Evolutionary conservation across 2,113 vertebrate genomes (phyloP).

Genomic region (Crotophaga sulcirostris): DNA sequence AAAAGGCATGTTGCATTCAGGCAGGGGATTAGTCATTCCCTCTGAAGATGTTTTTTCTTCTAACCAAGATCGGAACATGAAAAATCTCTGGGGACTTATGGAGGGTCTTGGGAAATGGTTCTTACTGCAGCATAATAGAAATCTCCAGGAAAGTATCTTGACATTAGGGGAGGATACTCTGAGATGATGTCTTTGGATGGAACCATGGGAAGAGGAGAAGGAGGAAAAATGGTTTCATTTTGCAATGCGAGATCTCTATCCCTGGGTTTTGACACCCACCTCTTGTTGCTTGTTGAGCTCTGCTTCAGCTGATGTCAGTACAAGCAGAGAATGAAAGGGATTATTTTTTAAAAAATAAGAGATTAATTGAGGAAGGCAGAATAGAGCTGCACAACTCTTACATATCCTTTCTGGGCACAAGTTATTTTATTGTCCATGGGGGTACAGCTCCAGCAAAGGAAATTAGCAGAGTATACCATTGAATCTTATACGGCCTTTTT

Average conservation of each 20-base stretch:
- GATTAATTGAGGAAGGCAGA: not conserved
- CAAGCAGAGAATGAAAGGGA: not conserved
- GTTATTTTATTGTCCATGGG: not conserved
- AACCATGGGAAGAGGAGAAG: not conserved
- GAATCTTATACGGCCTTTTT: not conserved
- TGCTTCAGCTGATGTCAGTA: not conserved
- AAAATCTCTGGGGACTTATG: not conserved
- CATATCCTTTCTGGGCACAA: not conserved
- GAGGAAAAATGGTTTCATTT: not conserved
- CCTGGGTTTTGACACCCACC: not conserved
- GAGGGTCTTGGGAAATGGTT: not conserved
- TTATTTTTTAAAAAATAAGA: not conserved
- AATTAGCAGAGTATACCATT: not conserved
- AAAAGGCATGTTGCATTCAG: not conserved
- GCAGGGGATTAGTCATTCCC: not conserved
- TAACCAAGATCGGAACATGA: not conserved
- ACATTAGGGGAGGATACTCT: not conserved
- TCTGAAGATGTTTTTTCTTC: not conserved
- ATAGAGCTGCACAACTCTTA: not conserved
- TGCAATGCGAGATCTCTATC: accelerated
- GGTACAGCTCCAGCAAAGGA: not conserved
- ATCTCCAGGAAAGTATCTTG: not conserved
- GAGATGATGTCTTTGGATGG: not conserved
- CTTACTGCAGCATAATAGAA: not conserved
- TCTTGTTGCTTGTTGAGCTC: not conserved